Conservation (phyloP, 2,888 invertebrate species). For the Aphodius sticticus region DNA sequence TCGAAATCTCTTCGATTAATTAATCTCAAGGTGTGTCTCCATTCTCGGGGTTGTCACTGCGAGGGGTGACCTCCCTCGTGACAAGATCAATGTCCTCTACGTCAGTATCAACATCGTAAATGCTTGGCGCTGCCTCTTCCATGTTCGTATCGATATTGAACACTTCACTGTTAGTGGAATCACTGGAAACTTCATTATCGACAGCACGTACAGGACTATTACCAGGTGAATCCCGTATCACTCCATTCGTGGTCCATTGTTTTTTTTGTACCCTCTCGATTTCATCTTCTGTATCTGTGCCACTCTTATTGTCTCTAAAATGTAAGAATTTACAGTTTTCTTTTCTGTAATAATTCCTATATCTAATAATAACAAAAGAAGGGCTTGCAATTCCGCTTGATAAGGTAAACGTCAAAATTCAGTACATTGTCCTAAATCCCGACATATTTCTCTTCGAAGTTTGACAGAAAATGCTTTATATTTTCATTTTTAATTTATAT, state of each 20-base stretch:
- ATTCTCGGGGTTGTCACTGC: background rate
- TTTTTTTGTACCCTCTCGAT: constrained; percentile 61
- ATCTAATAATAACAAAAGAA: too few species aligned
- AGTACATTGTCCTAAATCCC: too few species aligned
- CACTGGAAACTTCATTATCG: background rate
- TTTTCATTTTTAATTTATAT: too few species aligned
- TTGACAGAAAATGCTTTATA: too few species aligned
- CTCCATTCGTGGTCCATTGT: background rate
- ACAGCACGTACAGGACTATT: background rate
- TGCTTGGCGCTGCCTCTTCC: constrained; percentile 24
- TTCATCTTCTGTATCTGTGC: constrained; percentile 71
- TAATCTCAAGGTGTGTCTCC: background rate
- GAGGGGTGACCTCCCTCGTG: background rate
- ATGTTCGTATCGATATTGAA: background rate
- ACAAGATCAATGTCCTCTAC: constrained; percentile 45
- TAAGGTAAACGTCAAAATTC: too few species aligned
- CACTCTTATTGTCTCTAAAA: constrained; percentile 45
- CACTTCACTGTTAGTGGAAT: background rate
- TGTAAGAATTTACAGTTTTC: background rate
- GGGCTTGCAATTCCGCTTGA: too few species aligned
- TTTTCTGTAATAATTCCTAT: too few species aligned
- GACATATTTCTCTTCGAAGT: too few species aligned
- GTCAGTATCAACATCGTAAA: constrained; percentile 55
- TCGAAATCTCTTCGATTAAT: too few species aligned
- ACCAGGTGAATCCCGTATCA: background rate